Base-by-base conservation (phyloP, 1,140 invertebrate species). In the Drosophila lini region DNA sequence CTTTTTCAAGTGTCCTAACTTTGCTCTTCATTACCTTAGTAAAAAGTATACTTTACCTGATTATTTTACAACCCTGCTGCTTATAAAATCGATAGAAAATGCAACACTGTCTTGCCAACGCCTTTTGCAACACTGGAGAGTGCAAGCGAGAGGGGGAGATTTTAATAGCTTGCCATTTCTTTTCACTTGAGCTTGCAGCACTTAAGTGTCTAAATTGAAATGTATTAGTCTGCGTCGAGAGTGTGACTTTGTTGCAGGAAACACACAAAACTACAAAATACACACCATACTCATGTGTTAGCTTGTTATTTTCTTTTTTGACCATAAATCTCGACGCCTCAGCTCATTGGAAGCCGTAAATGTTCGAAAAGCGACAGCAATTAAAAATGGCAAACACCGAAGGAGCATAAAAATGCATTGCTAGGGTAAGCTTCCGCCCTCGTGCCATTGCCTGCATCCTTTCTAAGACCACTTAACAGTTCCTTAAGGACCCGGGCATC, bases 291-390 rank as follows among this genome's bases (percentile, higher is more conserved):
- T 25, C 45, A 47, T 47, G 45, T 47, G 22, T 25, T 25, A 4
- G 44, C 13, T 42, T 44, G 11, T 19, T 28, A n/a, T n/a, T 1
- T 28, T 48, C 4, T 38, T 69, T 57, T 22, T 50, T 15, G 55
- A 67, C 71, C 67, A 88, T 89, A 88, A 88, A 89, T 88, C 83
- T 80, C 70, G 61, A 83, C 80, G 84, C 80, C 84, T 88, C 73
- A 82, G 71, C 83, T 89, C 83, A 80, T 80, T 88, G 74, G 58
- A 64, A 74, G 83, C 80, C 68, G 76, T 89, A 89, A 88, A 88
- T 88, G 84, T 83, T 89, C 69, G 84, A 71, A 78, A 88, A 77
- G 52, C 82, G 80, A 82, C 70, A 83, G 83, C 83, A 88, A 88
- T 88, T 88, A 88, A 88, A 88, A 86, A 80, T 61, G 70, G 61